phyloP scores from a whole-genome alignment of 2,888 invertebrate genomes.

The Elegia similella region DNA sequence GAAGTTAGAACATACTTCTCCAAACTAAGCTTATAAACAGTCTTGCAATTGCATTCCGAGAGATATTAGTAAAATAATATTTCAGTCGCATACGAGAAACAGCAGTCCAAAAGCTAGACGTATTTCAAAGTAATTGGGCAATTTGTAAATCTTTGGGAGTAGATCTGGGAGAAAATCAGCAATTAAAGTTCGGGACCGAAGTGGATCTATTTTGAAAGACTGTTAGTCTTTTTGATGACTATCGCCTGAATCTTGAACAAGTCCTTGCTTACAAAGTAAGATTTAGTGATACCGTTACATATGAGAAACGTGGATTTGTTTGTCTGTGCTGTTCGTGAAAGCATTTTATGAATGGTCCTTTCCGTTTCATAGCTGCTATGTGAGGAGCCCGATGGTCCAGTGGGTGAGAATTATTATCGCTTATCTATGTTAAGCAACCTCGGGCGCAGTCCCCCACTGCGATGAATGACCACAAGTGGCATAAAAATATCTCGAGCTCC shows the following conservation, averaged over 20 bases:
- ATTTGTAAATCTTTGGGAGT: conserved; percentile 34
- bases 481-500: too few species aligned
- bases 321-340: not conserved
- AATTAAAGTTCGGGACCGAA: conserved; percentile 41
- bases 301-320: conserved; percentile 15
- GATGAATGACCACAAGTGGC: too few species aligned
- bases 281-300: conserved; percentile 21
- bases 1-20: not conserved
- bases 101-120: conserved; percentile 25
- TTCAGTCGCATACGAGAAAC: not conserved
- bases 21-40: not conserved
- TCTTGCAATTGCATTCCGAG: not conserved
- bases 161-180: conserved; percentile 37
- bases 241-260: conserved; percentile 32
- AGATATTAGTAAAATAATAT: not conserved
- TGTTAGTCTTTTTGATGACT: conserved; percentile 32
- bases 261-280: conserved; percentile 34
- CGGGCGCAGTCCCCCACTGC: too few species aligned
- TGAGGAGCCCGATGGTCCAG: too few species aligned
- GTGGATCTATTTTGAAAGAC: conserved; percentile 23
- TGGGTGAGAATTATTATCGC: too few species aligned
- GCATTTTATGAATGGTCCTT: not conserved
- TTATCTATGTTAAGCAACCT: too few species aligned
- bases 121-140: conserved; percentile 28
- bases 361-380: too few species aligned